Conservation (phyloP, 2,888 invertebrate genomes). For the Therioaphis trifolii region DNA sequence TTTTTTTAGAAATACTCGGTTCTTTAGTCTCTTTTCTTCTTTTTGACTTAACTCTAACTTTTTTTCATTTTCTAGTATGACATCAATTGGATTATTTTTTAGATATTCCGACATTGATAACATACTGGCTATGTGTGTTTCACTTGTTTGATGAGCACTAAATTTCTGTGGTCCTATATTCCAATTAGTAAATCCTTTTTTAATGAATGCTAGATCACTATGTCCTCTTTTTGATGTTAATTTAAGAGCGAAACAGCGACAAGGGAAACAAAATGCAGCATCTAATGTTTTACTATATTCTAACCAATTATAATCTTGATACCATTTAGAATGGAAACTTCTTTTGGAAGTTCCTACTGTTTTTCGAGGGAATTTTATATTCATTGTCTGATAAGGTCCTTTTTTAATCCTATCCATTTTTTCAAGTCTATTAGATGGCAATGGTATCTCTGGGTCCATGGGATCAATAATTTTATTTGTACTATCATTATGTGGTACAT, state of each 20-base stretch:
- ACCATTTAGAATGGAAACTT: slow-evolving; percentile 8
- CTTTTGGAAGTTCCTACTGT: slow-evolving; percentile 4
- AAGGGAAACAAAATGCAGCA: slow-evolving; percentile 57
- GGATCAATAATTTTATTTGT: slow-evolving; percentile 10
- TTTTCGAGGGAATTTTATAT: slow-evolving; percentile 12
- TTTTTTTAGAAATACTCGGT: slow-evolving; percentile 64
- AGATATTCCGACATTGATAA: slow-evolving; percentile 11
- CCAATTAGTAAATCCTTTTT: slow-evolving; percentile 64
- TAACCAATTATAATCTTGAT: slow-evolving; percentile 6
- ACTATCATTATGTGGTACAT: too few species aligned
- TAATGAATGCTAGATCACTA: not conserved
- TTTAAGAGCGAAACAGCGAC: slow-evolving; percentile 32
- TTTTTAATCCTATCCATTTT: slow-evolving; percentile 8
- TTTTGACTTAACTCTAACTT: slow-evolving; percentile 63
- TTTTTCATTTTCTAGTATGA: slow-evolving; percentile 32
- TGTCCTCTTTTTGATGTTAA: not conserved
- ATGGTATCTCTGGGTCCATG: not conserved
- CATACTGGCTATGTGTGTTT: too few species aligned
- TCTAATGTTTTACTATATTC: slow-evolving; percentile 32
- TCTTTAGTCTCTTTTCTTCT: slow-evolving; percentile 63
- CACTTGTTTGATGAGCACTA: slow-evolving; percentile 1
- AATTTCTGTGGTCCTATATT: slow-evolving; percentile 64
- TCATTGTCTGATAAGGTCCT: slow-evolving; percentile 13
- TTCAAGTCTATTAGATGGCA: not conserved
- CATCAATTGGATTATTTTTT: slow-evolving; percentile 14